A percentile compares a stretch with the other conserved stretches of the same genome.
Conservation (phyloP, 2,113 vertebrate genomes). For the Struthio camelus region DNA sequence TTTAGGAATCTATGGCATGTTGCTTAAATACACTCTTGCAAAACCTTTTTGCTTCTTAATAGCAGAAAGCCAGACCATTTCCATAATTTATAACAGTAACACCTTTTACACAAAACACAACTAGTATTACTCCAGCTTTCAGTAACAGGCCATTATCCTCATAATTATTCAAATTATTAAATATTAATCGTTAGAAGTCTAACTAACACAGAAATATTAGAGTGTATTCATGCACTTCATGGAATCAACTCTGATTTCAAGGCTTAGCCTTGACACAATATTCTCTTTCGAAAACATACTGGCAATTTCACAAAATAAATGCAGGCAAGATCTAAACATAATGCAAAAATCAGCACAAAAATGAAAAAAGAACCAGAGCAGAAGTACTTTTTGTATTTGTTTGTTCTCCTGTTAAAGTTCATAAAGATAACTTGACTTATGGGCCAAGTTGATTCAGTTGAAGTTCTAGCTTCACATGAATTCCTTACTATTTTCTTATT, state of each 20-base stretch:
- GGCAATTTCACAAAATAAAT: neutral
- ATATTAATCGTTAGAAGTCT: neutral
- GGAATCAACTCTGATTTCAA: neutral
- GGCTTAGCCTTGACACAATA: neutral
- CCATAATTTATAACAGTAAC: neutral
- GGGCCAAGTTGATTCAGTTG: neutral
- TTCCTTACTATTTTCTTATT: neutral
- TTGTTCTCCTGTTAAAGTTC: neutral
- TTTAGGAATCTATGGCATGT: too few species aligned
- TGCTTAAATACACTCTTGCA: neutral
- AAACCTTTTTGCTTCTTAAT: neutral
- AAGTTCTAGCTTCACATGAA: neutral
- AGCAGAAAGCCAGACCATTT: too few species aligned
- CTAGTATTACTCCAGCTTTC: neutral
- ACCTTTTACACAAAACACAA: neutral
- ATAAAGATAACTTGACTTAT: neutral
- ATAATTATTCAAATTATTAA: neutral
- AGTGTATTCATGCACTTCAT: neutral
- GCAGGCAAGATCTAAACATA: neutral
- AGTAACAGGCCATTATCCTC: neutral
- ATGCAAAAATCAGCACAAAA: neutral
- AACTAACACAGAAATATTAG: neutral
- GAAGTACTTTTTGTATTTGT: neutral
- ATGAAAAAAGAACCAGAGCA: neutral
- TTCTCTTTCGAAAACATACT: neutral